Percentiles rank a stretch among this genome's conserved stretches.
phyloP scores from a whole-genome alignment of 2,797 vertebrate genomes.

The Neostethus bicornis region DNA sequence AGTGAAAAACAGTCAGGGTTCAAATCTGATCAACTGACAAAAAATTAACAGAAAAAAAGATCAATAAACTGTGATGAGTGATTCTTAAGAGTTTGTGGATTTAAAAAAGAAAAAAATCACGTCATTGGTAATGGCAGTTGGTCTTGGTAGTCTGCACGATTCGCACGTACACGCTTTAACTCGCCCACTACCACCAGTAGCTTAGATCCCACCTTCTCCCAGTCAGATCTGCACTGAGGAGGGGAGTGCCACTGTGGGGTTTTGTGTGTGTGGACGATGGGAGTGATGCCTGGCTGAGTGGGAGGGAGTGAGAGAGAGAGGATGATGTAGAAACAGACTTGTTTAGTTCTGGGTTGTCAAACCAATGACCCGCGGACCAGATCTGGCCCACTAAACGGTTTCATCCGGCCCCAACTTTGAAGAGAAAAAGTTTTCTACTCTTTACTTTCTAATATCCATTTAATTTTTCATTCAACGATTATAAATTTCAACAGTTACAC shows the following conservation, averaged over 20 bases:
- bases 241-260: slow-evolving; percentile 23
- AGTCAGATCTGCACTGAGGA: slow-evolving; percentile 34
- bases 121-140: slow-evolving; percentile 9
- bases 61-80: background rate
- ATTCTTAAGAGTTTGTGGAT: background rate
- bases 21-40: background rate
- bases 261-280: slow-evolving; percentile 44
- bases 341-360: too few relatives aligned
- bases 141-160: slow-evolving; percentile 33
- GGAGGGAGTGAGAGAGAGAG: slow-evolving; percentile 10
- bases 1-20: too few relatives aligned
- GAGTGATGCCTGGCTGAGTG: slow-evolving; percentile 41
- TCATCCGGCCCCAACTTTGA: too few relatives aligned
- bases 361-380: too few relatives aligned
- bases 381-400: too few relatives aligned
- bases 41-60: background rate
- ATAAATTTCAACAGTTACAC: too few relatives aligned
- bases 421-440: too few relatives aligned
- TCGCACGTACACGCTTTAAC: slow-evolving; percentile 56
- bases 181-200: slow-evolving; percentile 54
- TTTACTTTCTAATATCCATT: too few relatives aligned
- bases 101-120: slow-evolving; percentile 1
- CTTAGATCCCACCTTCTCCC: slow-evolving; percentile 63
- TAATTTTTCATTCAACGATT: too few relatives aligned
- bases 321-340: too few relatives aligned